These are phyloP conservation scores for Drosophila ambigua DNA, from an alignment of 1,140 invertebrate species.

Conservation along the genomic window DNA sequence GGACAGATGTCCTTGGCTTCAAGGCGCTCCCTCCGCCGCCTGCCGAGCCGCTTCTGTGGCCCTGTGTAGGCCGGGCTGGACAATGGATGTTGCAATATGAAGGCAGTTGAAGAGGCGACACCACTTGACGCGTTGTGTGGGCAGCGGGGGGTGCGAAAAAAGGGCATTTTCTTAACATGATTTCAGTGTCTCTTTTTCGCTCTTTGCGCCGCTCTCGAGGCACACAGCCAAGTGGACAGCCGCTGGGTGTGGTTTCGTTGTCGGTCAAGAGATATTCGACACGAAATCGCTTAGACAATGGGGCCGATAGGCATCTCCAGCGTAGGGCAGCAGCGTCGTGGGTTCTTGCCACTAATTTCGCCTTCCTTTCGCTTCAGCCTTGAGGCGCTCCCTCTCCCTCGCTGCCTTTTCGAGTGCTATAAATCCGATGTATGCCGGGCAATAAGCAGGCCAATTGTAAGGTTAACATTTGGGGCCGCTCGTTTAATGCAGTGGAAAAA, in stretches of 20 bases:
- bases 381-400: too few species aligned
- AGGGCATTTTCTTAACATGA: conserved; percentile 42
- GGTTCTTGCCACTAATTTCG: not conserved
- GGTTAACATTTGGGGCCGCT: conserved; percentile 41
- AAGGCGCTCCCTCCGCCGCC: too few species aligned
- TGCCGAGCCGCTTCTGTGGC: not conserved
- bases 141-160: conserved; percentile 3
- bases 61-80: not conserved
- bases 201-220: not conserved
- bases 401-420: not conserved
- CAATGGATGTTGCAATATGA: conserved; percentile 30
- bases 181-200: conserved; percentile 10
- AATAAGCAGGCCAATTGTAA: conserved; percentile 43
- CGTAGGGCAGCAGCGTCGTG: conserved; percentile 8
- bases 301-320: conserved; percentile 43
- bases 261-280: conserved; percentile 41
- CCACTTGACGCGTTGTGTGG: conserved; percentile 5
- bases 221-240: conserved; percentile 39
- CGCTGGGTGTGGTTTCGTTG: conserved; percentile 31
- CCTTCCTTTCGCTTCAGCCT: conserved; percentile 23
- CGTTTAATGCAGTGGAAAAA: conserved; percentile 80
- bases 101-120: conserved; percentile 33
- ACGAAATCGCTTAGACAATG: conserved; percentile 51
- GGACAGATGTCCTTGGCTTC: too few species aligned
- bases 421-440: not conserved